phyloP scores from a whole-genome alignment of 2,888 invertebrate genomes.

The Drosophila antonietae region DNA sequence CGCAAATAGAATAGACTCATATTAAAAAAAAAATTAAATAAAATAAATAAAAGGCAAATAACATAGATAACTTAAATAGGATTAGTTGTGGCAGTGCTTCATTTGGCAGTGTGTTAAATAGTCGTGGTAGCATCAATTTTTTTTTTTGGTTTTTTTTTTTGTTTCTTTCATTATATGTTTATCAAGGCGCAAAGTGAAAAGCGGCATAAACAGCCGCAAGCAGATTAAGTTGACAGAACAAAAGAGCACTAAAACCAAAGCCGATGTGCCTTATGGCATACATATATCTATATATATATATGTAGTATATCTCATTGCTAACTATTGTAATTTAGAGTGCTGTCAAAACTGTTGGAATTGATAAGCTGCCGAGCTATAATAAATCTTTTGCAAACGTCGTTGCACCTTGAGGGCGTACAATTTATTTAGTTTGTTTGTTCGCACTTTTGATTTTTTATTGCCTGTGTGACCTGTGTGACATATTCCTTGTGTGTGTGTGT shows the following conservation, averaged over 20 bases:
- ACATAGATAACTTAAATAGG: constrained; percentile 63
- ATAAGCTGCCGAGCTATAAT: constrained; percentile 33
- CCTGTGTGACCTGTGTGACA: background rate
- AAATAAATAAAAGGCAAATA: background rate
- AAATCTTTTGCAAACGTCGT: constrained; percentile 37
- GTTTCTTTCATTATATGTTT: constrained; percentile 21
- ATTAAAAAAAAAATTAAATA: constrained; percentile 15
- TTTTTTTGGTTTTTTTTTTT: constrained; percentile 2
- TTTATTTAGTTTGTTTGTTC: background rate
- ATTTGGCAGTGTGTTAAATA: constrained; percentile 52
- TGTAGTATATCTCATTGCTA: background rate
- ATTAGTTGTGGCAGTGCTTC: constrained; percentile 64
- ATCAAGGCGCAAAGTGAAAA: constrained; percentile 51
- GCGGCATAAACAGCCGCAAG: constrained; percentile 32
- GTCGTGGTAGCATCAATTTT: background rate
- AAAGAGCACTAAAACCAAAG: background rate
- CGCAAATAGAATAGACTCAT: constrained; percentile 24
- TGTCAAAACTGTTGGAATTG: constrained; percentile 45
- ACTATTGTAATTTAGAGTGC: constrained; percentile 26
- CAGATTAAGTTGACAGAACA: constrained; percentile 23
- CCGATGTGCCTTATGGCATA: background rate
- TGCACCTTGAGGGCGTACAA: constrained; percentile 22
- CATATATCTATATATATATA: background rate
- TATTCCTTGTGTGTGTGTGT: background rate
- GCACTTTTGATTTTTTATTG: background rate